Evolutionary conservation across 1,140 invertebrate genomes (phyloP).

Genomic region (Eumaeus atala): DNA sequence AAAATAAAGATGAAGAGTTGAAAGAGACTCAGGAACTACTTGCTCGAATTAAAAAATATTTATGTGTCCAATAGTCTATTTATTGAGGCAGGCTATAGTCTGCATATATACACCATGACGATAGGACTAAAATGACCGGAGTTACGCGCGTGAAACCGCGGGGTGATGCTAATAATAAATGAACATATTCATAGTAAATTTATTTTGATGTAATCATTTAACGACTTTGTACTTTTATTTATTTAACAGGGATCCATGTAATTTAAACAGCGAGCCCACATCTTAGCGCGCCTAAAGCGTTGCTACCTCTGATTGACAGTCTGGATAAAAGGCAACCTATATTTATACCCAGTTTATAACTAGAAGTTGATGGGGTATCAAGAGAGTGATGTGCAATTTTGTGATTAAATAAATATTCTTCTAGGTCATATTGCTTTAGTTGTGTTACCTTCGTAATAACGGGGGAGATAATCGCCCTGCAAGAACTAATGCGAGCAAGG

Average conservation of each 20-base stretch:
- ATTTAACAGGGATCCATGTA: conserved; percentile 8
- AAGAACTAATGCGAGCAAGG: no score
- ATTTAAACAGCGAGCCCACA: conserved; percentile 1
- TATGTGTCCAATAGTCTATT: no score
- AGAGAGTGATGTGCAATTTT: conserved; percentile 4
- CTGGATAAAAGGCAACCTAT: conserved; percentile 14
- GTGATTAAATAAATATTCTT: not conserved
- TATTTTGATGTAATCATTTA: conserved; percentile 8
- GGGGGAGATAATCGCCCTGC: no score
- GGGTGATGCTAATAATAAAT: not conserved
- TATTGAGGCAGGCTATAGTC: no score
- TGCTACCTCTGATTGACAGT: conserved; percentile 13
- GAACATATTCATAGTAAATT: not conserved
- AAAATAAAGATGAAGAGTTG: no score
- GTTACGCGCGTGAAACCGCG: not conserved
- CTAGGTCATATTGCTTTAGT: no score
- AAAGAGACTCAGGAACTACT: no score
- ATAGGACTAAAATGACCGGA: no score
- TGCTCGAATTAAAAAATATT: no score
- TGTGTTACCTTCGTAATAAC: no score
- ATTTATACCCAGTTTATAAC: conserved; percentile 23
- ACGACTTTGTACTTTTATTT: conserved; percentile 6
- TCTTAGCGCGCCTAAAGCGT: conserved; percentile 8
- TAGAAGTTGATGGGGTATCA: conserved; percentile 12
- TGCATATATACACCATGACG: no score